Evolutionary conservation across 2,113 vertebrate species (phyloP).

Genomic region (Tragelaphus strepsiceros): DNA sequence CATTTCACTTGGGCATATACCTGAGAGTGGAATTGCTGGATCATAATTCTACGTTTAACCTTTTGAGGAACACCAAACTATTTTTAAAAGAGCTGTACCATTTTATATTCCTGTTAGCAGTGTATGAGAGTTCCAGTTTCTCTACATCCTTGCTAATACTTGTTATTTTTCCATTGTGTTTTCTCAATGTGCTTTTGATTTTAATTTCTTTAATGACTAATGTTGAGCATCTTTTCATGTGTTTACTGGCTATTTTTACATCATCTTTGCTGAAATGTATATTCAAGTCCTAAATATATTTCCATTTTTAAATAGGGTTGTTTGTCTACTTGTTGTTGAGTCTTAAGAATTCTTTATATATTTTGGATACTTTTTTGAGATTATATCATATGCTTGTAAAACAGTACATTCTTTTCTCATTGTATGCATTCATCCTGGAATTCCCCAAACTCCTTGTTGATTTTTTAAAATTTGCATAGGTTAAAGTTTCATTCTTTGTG

Average conservation of each 20-base stretch:
- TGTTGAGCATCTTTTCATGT: neutral
- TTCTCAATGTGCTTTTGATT: neutral
- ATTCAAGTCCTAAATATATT: neutral
- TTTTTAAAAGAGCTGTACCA: neutral
- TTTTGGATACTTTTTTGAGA: neutral
- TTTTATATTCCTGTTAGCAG: neutral
- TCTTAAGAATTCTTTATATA: neutral
- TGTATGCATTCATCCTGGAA: neutral
- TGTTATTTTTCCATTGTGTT: neutral
- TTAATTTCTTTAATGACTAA: neutral
- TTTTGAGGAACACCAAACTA: neutral
- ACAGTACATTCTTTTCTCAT: neutral
- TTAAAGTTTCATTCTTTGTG: slow-evolving; percentile 16
- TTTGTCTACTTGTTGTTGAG: neutral
- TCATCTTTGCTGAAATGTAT: neutral
- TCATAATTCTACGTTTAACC: neutral
- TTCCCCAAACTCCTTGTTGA: neutral
- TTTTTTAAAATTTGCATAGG: neutral
- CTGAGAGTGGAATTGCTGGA: neutral
- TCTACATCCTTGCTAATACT: neutral
- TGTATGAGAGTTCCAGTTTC: neutral
- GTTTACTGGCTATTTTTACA: neutral
- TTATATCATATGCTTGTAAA: neutral
- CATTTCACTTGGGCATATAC: neutral
- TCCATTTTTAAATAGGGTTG: neutral